Base-by-base conservation (phyloP, 1,140 invertebrate genomes). In the Pararge aegeria region DNA sequence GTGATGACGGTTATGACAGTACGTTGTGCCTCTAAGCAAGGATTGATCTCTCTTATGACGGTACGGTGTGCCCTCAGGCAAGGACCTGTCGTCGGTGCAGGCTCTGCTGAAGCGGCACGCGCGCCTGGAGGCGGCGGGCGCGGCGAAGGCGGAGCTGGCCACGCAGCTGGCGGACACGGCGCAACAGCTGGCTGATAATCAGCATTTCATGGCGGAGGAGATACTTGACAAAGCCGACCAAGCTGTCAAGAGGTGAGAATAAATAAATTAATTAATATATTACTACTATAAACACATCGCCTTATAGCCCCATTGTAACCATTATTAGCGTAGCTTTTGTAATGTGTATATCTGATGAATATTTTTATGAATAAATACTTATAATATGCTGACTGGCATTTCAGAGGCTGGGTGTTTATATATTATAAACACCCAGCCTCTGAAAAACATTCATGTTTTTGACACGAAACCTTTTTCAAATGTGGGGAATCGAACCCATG, bases 141-240 rank as follows among this genome's bases (percentile, higher is more conserved):
- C 93, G 15, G 94, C 94, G 63, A 96, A 97, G 74, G 92, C 93
- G 2, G 96, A 97, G 65, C 92, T 93, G 30, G 94, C 95, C 55
- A 94, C 96, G 65, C 94, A 94, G 50, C 92, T 97, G 24, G 95
- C 95, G 66, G 94, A 96, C 60, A 94, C 93, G 12, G 94, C 95
- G 5, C 87, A 92, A 0, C 93, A 93, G 34, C 96, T 97, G 65
- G 92, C 94, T 29, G 93, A 93, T 59, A 92, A 93, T 12, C 92
- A 94, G 70, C 96, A 97, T 79, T 98, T 97, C 77, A 94, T 97
- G 92, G 94, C 93, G 9, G 94, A 97, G 0, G 96, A 97, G 70
- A 95, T 98, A 55, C 92, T 95, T 59, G 93, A 94, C 27, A 91
- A 94, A 66, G 94, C 95, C 0, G 90, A 93, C 42, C 80, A 91